Percentiles rank a stretch among this genome's conserved stretches.
Conservation (phyloP, 1,140 invertebrate genomes). For the Drosophila rhopaloa region DNA sequence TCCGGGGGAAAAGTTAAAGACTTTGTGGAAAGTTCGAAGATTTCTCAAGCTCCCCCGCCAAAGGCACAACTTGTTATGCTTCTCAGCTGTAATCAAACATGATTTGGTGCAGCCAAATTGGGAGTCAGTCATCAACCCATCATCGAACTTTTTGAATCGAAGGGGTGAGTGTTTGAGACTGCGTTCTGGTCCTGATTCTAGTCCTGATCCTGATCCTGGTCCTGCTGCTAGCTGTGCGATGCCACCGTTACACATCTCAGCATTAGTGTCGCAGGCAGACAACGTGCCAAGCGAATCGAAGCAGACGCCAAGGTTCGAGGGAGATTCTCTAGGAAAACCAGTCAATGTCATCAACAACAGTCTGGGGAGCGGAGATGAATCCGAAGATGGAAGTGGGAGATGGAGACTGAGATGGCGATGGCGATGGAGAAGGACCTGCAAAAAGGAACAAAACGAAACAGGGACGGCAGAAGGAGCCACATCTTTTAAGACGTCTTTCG, state of each 20-base stretch:
- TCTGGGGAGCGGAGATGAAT: constrained; percentile 14
- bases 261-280: constrained; percentile 76
- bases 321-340: constrained; percentile 52
- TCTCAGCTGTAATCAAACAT: constrained; percentile 82
- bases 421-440: constrained; percentile 24
- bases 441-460: constrained; percentile 8
- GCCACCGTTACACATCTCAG: constrained; percentile 70
- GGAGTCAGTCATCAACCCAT: constrained; percentile 44
- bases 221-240: constrained; percentile 9
- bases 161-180: constrained; percentile 1
- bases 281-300: constrained; percentile 77
- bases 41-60: constrained; percentile 6
- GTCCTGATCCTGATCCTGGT: constrained; percentile 28
- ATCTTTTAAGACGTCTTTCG: constrained; percentile 65
- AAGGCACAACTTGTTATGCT: constrained; percentile 71
- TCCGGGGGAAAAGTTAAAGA: constrained; percentile 59
- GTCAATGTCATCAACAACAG: constrained; percentile 74
- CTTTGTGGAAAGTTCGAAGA: constrained; percentile 31
- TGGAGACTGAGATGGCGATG: constrained; percentile 3
- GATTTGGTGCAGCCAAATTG: constrained; percentile 58
- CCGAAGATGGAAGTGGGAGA: background rate
- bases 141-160: constrained; percentile 35
- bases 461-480: constrained; percentile 48
- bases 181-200: constrained; percentile 8
- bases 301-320: constrained; percentile 39